Evolutionary conservation across 2,888 invertebrate genomes (phyloP).

Genomic region (Asteroscopus sphinx): DNA sequence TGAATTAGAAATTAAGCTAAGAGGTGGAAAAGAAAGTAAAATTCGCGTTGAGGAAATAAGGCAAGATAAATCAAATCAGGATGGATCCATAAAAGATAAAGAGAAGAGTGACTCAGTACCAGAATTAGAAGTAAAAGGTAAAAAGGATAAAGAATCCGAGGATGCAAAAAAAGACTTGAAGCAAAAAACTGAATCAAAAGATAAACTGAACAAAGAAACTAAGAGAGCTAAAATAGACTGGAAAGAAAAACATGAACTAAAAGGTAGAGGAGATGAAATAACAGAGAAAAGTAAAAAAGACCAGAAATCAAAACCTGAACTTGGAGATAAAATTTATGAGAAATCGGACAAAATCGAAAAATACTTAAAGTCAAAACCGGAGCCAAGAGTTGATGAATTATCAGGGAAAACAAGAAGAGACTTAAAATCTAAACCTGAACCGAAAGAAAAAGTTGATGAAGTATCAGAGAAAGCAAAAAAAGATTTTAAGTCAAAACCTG

Average conservation of each 20-base stretch:
- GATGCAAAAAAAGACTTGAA: not conserved
- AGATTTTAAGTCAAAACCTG: constrained; percentile 1
- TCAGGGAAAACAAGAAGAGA: not conserved
- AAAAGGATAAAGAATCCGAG: not conserved
- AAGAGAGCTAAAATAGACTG: not conserved
- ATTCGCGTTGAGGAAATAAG: not conserved
- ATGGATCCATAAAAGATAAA: not conserved
- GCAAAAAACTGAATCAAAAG: not conserved
- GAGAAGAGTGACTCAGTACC: not conserved
- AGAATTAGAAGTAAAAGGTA: not conserved
- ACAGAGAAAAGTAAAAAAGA: not conserved
- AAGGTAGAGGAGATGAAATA: constrained; percentile 5
- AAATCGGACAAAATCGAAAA: not conserved
- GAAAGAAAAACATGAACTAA: constrained; percentile 9
- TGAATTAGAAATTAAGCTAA: constrained; percentile 14
- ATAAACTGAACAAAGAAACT: not conserved
- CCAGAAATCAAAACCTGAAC: constrained; percentile 16
- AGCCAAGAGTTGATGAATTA: not conserved
- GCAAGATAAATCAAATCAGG: not conserved
- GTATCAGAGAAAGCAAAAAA: not conserved
- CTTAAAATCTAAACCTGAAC: not conserved
- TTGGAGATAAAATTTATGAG: constrained; percentile 14
- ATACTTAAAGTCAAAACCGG: not conserved
- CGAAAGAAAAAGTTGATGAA: constrained; percentile 1
- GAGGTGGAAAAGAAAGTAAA: not conserved